Evolutionary conservation across 2,888 invertebrate species (phyloP).

Genomic region (Drosophila paracracens): DNA sequence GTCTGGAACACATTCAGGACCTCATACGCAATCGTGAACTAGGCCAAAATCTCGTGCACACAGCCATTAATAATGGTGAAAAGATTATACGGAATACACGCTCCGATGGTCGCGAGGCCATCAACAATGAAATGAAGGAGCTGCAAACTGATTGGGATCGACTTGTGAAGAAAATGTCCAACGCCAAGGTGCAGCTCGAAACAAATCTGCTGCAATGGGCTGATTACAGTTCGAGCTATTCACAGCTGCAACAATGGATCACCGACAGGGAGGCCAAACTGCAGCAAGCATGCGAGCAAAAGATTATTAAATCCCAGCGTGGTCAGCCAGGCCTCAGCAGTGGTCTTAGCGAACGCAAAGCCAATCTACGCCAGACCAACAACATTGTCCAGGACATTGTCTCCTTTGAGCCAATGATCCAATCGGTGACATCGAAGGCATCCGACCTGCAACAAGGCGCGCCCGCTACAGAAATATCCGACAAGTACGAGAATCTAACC

Average conservation of each 20-base stretch:
- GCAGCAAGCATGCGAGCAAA: constrained; percentile 94
- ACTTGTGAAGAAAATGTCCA: constrained; percentile 95
- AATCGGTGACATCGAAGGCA: constrained; percentile 96
- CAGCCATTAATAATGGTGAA: constrained; percentile 95
- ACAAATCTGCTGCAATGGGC: constrained; percentile 97
- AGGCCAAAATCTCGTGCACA: constrained; percentile 94
- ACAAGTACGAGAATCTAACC: constrained; percentile 94
- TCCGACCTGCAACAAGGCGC: constrained; percentile 95
- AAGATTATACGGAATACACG: constrained; percentile 94
- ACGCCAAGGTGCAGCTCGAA: constrained; percentile 95
- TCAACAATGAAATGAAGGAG: constrained; percentile 94
- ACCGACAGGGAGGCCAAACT: constrained; percentile 96
- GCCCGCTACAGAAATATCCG: constrained; percentile 96
- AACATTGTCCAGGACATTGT: constrained; percentile 98
- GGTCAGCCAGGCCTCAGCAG: constrained; percentile 92
- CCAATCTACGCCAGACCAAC: constrained; percentile 94
- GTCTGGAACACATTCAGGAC: constrained; percentile 92
- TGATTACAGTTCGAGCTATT: constrained; percentile 96
- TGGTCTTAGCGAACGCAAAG: constrained; percentile 93
- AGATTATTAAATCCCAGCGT: constrained; percentile 91
- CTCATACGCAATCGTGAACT: constrained; percentile 92
- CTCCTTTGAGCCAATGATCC: constrained; percentile 98
- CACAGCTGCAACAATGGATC: constrained; percentile 97
- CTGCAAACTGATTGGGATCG: constrained; percentile 97
- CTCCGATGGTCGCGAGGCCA: constrained; percentile 94